Percentiles rank a stretch among this genome's conserved stretches.
These are phyloP conservation scores for Aotus griseimembra DNA, from an alignment of 2,797 vertebrate genomes.

Conservation along the genomic window DNA sequence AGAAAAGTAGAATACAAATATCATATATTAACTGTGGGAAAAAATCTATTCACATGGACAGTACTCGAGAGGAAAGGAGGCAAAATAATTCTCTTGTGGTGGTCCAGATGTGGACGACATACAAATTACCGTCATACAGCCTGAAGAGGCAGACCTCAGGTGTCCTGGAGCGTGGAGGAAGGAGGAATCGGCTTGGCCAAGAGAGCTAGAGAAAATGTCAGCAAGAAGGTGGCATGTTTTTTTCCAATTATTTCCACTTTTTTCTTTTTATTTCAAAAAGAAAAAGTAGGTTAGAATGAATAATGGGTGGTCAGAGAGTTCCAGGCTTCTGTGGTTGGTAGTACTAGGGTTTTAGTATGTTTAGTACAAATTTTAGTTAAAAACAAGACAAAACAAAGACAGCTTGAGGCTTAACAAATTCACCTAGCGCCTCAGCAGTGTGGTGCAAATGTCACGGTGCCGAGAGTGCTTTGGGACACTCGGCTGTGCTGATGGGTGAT, in stretches of 20 bases:
- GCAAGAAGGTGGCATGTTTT: neutral
- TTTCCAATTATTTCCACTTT: neutral
- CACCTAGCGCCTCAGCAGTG: fast-evolving
- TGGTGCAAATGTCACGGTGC: fast-evolving
- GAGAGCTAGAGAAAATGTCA: neutral
- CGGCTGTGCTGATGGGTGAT: fast-evolving
- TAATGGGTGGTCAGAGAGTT: neutral
- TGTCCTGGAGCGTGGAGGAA: neutral
- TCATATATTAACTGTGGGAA: neutral
- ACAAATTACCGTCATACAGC: neutral
- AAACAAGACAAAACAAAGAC: neutral
- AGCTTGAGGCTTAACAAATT: neutral
- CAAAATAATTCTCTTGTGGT: neutral
- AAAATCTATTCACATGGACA: neutral
- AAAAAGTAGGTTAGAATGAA: neutral
- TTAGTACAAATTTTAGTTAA: neutral
- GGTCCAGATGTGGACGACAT: neutral
- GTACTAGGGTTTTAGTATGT: neutral
- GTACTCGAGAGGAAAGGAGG: neutral
- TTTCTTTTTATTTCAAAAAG: neutral
- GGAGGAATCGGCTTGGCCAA: neutral
- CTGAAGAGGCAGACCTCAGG: neutral
- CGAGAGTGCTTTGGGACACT: neutral
- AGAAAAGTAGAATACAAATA: neutral
- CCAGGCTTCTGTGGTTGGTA: neutral